Conservation (phyloP, 2,113 vertebrate genomes). For the Uria lomvia region DNA sequence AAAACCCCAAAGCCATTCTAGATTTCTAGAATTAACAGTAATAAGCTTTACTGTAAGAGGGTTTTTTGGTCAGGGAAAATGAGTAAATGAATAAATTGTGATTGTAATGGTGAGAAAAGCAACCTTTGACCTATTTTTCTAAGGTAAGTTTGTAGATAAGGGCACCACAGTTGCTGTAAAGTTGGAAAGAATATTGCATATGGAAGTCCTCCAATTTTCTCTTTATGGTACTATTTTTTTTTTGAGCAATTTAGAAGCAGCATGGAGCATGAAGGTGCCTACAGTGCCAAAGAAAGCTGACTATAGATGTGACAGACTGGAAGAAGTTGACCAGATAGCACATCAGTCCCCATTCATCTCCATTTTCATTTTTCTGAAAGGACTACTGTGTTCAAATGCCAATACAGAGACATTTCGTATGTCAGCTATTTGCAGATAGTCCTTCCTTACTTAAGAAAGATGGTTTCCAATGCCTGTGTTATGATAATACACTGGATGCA, state of each 20-base stretch:
- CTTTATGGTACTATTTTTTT: neutral
- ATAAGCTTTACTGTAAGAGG: neutral
- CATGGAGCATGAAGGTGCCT: neutral
- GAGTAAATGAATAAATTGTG: neutral
- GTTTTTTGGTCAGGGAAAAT: neutral
- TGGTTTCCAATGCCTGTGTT: neutral
- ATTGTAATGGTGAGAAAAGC: neutral
- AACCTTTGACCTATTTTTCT: neutral
- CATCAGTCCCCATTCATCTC: neutral
- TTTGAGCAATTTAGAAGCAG: neutral
- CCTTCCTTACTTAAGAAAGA: neutral
- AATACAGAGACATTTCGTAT: neutral
- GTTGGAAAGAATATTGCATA: neutral
- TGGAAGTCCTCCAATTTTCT: neutral
- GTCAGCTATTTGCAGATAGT: neutral
- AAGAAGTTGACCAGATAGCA: neutral
- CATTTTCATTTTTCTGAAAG: neutral
- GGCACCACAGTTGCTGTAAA: neutral
- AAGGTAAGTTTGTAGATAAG: neutral
- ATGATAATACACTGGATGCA: conserved; percentile 26
- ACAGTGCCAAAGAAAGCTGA: neutral
- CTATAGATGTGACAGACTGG: neutral
- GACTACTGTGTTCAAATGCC: neutral
- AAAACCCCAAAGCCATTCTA: fast-evolving
- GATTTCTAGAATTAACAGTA: neutral